These are phyloP conservation scores for Tenthredo notha DNA, from an alignment of 2,888 invertebrate genomes.

Conservation along the genomic window DNA sequence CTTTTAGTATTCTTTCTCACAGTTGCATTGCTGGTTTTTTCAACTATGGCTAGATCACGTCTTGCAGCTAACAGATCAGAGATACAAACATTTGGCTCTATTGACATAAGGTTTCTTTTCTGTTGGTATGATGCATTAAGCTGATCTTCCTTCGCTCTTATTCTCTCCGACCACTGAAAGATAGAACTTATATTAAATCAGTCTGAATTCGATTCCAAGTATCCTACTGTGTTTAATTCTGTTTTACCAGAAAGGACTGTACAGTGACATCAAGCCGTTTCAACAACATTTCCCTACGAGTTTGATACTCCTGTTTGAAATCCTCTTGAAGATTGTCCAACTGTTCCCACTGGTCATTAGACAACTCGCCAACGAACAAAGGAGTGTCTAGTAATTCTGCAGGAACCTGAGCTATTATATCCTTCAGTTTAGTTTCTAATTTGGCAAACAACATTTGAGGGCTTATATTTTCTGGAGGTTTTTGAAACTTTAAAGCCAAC, in stretches of 20 bases:
- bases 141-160: slow-evolving; percentile 86
- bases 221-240: neutral
- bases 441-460: slow-evolving; percentile 88
- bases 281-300: slow-evolving; percentile 92
- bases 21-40: slow-evolving; percentile 94
- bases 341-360: slow-evolving; percentile 90
- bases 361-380: slow-evolving; percentile 85
- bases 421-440: slow-evolving; percentile 85
- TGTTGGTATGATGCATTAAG: slow-evolving; percentile 83
- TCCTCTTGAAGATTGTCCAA: slow-evolving; percentile 86
- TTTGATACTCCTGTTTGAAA: slow-evolving; percentile 89
- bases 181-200: slow-evolving; percentile 50
- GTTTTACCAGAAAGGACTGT: slow-evolving; percentile 93
- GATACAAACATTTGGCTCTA: slow-evolving; percentile 85
- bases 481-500: slow-evolving; percentile 90
- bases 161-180: slow-evolving; percentile 90
- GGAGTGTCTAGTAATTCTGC: slow-evolving; percentile 87
- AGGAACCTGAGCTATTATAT: slow-evolving; percentile 82
- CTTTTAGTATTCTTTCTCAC: slow-evolving; percentile 93
- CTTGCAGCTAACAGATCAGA: slow-evolving; percentile 92
- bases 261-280: slow-evolving; percentile 97
- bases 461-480: slow-evolving; percentile 92
- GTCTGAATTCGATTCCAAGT: neutral
- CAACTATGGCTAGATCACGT: slow-evolving; percentile 90
- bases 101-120: slow-evolving; percentile 79